phyloP scores from a whole-genome alignment of 2,797 vertebrate genomes.

The Ataeniobius toweri region DNA sequence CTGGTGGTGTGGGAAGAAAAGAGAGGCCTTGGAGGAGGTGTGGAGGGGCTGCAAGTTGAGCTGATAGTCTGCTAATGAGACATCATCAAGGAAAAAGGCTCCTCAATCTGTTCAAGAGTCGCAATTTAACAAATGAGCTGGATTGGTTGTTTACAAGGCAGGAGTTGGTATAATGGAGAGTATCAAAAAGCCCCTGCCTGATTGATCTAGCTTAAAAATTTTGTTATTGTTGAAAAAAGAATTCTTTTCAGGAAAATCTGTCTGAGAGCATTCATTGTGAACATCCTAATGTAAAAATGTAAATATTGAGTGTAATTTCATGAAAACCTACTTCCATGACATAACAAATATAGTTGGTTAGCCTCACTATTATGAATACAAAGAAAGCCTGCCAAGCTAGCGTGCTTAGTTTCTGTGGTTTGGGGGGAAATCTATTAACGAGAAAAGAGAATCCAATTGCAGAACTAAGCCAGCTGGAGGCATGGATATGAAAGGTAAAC shows the following conservation, averaged over 20 bases:
- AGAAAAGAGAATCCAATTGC: background rate
- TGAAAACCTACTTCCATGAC: background rate
- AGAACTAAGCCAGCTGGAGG: background rate
- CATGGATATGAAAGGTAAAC: background rate
- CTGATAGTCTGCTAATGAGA: constrained; percentile 67
- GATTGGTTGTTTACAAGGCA: constrained; percentile 12
- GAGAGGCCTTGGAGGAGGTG: constrained; percentile 34
- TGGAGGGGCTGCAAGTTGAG: constrained; percentile 38
- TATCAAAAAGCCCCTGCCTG: background rate
- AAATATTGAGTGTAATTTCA: background rate
- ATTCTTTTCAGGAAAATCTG: background rate
- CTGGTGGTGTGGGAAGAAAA: constrained; percentile 58
- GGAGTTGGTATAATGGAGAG: background rate
- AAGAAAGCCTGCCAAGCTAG: background rate
- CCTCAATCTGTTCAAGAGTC: constrained; percentile 28
- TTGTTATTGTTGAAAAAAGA: background rate
- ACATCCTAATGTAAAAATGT: background rate
- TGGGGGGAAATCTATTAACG: background rate
- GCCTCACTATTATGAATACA: background rate
- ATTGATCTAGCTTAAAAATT: background rate
- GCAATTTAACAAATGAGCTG: constrained; percentile 21
- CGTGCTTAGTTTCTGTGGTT: background rate
- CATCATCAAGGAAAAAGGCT: constrained; percentile 49
- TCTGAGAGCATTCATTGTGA: background rate
- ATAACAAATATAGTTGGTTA: background rate